Base-by-base conservation (phyloP, 92 coral and sea anemone genomes). In the Bergia puertoricense region DNA sequence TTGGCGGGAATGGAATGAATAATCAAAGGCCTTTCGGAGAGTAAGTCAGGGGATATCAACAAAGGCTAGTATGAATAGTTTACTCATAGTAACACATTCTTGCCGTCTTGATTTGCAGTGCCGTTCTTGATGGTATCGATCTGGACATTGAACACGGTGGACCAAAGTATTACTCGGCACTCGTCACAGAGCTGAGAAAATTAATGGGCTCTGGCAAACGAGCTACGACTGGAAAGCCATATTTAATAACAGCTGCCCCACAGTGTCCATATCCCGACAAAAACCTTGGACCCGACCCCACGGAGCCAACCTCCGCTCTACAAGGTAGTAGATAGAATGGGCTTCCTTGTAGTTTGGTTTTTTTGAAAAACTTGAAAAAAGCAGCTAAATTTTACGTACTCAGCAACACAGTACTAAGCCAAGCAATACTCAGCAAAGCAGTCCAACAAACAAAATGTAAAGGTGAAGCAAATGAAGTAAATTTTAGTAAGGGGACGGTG, bases 181-280 rank as follows among this genome's bases (percentile, higher is more conserved):
- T 94, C 76, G 95, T 94, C 36, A 88, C 69, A 48, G 95, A 94
- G 91, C 73, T 94, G 48, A 88, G 97, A 13, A 88, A 91, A 20
- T 76, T 94, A 44, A 91, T 91, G 97, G 80, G 90, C 57, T 86
- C 97, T 57, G 95, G 91, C 73, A 69, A 76, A 44, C 57, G 80
- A 37, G 18, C 80, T 18, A 38, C 80, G 8, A 16, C 88, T 10
- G 91, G 92, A 59, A 90, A 88, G 68, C 86, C 74, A 71, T 94
- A 92, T 67, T 77, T 94, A 86, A 81, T 94, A 51, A 89, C 97
- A 1, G 97, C 97, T 3, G 97, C 95, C 6, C 95, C 97, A 10
- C 94, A 94, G 88, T 94, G 97, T 45, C 97, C 95, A 6, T 94
- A 88, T n/a, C 97, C 95, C 41, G 97, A 94, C 85, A 81, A 41